Base-by-base conservation (phyloP, 2,797 vertebrate genomes). In the Halcyon leucocephala region DNA sequence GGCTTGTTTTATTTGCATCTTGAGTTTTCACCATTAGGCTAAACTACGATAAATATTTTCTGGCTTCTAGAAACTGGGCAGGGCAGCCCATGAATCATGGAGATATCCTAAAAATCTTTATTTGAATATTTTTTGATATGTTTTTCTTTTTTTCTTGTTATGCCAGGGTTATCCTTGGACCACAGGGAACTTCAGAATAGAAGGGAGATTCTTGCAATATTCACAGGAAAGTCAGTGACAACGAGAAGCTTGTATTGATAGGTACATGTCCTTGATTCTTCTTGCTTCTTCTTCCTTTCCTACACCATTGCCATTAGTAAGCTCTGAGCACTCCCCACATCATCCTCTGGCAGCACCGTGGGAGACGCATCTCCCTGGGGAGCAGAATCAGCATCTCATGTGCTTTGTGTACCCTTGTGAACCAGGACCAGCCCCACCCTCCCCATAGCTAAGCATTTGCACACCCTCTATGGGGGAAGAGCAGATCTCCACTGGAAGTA, bases 1-100 rank as follows among this genome's bases (percentile, higher is more conserved):
- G 41, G 33, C 41, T 92, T 21, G 16, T 73, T 86, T 93, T 54
- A 65, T 79, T 88, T 71, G 24, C 33, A 79, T 65, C 78, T 78
- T 64, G 71, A 60, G 69, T 41, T 92, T 93, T 85, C 26, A 49
- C 25, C 54, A 10, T 62, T 69, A 79, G 46, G 46, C 35, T 71
- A 41, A 39, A 16, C 1, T 28, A 64, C 37, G 41, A 83, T 44
- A 91, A 91, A 77, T 76, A 66, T 77, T 89, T 73, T 41, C 51
- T 77, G 37, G 16, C 49, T 93, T 72, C 42, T 33, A 41, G n/a
- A 86, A 60, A 84, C 35, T 33, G 31, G 37, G 33, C 29, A 78
- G 31, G 18, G 49, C 37, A 67, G 37, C 71, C 16, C 2, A 46
- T 10, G 52, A 71, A n/a, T 90, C 17, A 24, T 26, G 14, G 49